Evolutionary conservation across 2,888 invertebrate species (phyloP).

Genomic region (Leucoptera coffeella): DNA sequence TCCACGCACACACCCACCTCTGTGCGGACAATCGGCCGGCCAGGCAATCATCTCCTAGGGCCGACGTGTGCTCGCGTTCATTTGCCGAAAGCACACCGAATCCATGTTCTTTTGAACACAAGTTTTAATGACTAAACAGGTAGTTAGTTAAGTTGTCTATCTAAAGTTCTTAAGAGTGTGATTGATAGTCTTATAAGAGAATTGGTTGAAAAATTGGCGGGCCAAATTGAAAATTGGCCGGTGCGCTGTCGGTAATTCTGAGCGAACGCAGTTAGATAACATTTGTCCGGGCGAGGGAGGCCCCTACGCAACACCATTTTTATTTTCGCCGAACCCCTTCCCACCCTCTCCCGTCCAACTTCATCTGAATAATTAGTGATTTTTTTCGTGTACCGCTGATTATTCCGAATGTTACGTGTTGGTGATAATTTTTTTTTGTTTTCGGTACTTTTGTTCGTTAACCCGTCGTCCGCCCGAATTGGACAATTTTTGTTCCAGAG

Average conservation of each 20-base stretch:
- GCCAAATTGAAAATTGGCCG: conserved; percentile 46
- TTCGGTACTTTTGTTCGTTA: conserved; percentile 32
- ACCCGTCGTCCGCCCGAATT: no score
- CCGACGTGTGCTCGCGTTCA: neutral
- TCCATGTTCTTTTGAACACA: no score
- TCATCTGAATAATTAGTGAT: conserved; percentile 56
- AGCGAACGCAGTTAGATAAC: conserved; percentile 50
- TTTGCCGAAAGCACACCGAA: no score
- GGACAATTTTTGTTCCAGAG: no score
- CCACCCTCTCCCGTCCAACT: conserved; percentile 51
- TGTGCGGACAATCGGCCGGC: conserved; percentile 23
- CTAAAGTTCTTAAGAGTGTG: no score
- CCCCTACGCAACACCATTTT: conserved; percentile 53
- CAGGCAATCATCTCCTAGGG: conserved; percentile 9
- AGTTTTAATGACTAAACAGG: no score
- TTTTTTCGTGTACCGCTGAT: conserved; percentile 53
- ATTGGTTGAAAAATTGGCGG: conserved; percentile 32
- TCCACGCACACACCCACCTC: conserved; percentile 42
- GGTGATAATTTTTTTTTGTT: conserved; percentile 42
- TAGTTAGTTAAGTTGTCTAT: no score
- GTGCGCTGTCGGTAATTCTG: conserved; percentile 37
- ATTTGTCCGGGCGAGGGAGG: conserved; percentile 36
- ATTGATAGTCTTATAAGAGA: no score
- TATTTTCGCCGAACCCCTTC: conserved; percentile 49
- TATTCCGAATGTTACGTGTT: conserved; percentile 53